Evolutionary conservation across 2,113 vertebrate species (phyloP).

Genomic region (Takifugu flavidus): DNA sequence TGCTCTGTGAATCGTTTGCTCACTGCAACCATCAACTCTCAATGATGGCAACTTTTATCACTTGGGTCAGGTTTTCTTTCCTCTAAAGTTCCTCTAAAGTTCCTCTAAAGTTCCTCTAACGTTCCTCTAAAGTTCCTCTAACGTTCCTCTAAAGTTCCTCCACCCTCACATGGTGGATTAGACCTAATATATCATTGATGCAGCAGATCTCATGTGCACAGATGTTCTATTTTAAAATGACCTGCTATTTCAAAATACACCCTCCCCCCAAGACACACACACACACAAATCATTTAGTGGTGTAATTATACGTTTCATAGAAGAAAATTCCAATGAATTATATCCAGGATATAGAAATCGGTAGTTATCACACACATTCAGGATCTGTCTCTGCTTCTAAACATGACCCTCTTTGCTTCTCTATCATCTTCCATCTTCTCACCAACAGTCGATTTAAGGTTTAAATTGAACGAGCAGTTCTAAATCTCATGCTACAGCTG

Average conservation of each 20-base stretch:
- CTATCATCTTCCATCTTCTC: constrained; percentile 6
- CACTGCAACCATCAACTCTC: constrained; percentile 38
- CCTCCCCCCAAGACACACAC: too few species aligned
- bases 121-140: constrained; percentile 21
- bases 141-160: neutral
- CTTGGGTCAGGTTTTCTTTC: constrained; percentile 26
- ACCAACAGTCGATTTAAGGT: constrained; percentile 19
- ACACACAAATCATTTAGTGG: neutral
- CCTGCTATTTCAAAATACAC: too few species aligned
- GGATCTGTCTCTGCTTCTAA: neutral
- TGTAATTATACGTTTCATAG: constrained; percentile 28
- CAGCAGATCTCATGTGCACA: neutral
- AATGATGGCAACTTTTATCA: constrained; percentile 49
- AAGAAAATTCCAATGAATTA: neutral
- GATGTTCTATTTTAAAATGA: too few species aligned
- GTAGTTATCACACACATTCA: too few species aligned
- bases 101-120: neutral
- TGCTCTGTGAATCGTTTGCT: constrained; percentile 30
- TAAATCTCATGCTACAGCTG: constrained; percentile 26
- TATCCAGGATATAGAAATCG: too few species aligned
- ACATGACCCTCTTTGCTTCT: neutral
- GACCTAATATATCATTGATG: neutral
- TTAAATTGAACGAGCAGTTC: constrained; percentile 30
- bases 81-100: constrained; percentile 26
- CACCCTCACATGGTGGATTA: constrained; percentile 1